Evolutionary conservation across 2,888 invertebrate species (phyloP).

Genomic region (Ennomos fuscantarius): DNA sequence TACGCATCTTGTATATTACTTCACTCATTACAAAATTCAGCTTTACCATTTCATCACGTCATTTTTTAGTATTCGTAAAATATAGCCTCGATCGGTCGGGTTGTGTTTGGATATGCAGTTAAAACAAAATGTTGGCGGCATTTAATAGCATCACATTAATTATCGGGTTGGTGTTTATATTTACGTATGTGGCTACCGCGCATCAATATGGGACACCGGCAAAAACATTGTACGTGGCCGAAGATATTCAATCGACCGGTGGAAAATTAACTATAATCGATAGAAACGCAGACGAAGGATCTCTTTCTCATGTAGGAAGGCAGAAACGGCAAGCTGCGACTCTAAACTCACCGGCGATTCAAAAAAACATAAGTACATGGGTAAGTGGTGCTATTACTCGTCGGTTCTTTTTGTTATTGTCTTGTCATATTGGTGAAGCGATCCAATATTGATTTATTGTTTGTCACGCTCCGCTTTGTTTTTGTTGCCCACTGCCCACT

Average conservation of each 20-base stretch:
- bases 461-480: conserved; percentile 36
- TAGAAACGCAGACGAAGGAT: conserved; percentile 50
- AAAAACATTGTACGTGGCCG: conserved; percentile 70
- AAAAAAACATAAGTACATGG: conserved; percentile 80
- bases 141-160: conserved; percentile 64
- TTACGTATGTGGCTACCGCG: conserved; percentile 58
- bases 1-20: not conserved
- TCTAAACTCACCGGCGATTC: conserved; percentile 56
- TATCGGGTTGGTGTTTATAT: conserved; percentile 60
- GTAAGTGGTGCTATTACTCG: conserved; percentile 52
- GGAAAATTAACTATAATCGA: conserved; percentile 66
- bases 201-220: conserved; percentile 61
- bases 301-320: conserved; percentile 56
- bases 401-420: conserved; percentile 23
- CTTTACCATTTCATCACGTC: conserved; percentile 15
- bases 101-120: conserved; percentile 70
- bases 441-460: conserved; percentile 43
- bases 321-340: conserved; percentile 71
- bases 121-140: conserved; percentile 77
- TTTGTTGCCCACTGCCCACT: conserved; percentile 41
- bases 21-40: not conserved
- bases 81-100: conserved; percentile 56
- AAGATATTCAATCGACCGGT: conserved; percentile 47
- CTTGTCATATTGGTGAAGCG: conserved; percentile 39
- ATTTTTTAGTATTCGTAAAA: conserved; percentile 53